Base-by-base conservation (phyloP, 2,113 vertebrate genomes). In the Procavia capensis region DNA sequence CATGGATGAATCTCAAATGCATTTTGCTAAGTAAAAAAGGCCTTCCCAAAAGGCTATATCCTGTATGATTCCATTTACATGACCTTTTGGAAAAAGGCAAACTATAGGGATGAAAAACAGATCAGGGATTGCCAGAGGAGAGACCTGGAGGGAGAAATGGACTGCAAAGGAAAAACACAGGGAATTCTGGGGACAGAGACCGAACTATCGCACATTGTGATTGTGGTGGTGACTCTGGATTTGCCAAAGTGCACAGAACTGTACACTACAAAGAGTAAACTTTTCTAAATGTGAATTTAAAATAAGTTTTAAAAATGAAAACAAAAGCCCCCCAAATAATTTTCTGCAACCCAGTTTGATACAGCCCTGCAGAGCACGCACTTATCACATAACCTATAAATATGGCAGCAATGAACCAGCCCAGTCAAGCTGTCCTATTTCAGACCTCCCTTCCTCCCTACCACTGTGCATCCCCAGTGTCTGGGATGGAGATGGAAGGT, bases 341-440 rank as follows among this genome's bases (percentile, higher is more conserved):
- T 14, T 4, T 70, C 9, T 14, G 2, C 34, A 41, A 22, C 24
- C 24, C 43, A 19, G 89, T 74, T 68, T 14, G 25, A 70, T 16
- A 2, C 14, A 34, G 9, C 25, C 8, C 50, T 79, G 25, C 70
- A 83, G 25, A 72, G 20, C 64, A 36, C 68, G 22, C 36, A 9
- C 36, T n/a, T 70, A 19, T 39, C 70, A 39, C 70, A 39, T 39
- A 9, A 39, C 70, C 36, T 72, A 7, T 72, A 39, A 39, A 24
- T 63, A 83, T 5, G n/a, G 27, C 0, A 4, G 17, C 19, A 9
- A 59, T 27, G 0, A 2, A n/a, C 8, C 0, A 5, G 27, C 27
- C 68, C 17, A 0, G 8, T 47, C 27, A 75, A 14, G 61, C 22
- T 0, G 0, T 57, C 36, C 3, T 11, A 4, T 79, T 91, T 24